Percentiles rank a stretch among this genome's conserved stretches.
phyloP scores from a whole-genome alignment of 2,888 invertebrate species.

The Megamerina dolium region DNA sequence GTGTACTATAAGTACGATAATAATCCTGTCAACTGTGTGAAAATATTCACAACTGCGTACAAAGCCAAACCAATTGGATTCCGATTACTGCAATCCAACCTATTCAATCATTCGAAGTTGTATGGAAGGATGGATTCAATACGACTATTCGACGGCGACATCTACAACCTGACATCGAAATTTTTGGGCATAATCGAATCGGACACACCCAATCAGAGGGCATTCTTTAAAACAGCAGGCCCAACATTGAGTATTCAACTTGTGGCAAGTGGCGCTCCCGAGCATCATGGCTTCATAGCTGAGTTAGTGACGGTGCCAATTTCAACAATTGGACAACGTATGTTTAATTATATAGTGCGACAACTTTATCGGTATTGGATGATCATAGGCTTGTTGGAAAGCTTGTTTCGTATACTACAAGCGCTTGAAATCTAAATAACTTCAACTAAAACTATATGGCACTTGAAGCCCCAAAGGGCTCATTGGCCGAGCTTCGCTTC shows the following conservation, averaged over 20 bases:
- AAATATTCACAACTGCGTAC: constrained; percentile 85
- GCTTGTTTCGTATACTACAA: too few relatives aligned
- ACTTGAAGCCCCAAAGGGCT: too few relatives aligned
- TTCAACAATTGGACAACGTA: constrained; percentile 82
- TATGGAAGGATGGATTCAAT: constrained; percentile 80
- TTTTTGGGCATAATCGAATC: constrained; percentile 68
- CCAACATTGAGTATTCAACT: constrained; percentile 83
- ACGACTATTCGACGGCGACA: constrained; percentile 85
- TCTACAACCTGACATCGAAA: constrained; percentile 75
- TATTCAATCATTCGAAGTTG: constrained; percentile 80
- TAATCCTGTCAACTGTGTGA: constrained; percentile 93
- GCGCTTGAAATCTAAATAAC: background rate
- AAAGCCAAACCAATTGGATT: constrained; percentile 85
- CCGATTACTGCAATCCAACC: constrained; percentile 80
- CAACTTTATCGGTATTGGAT: too few relatives aligned
- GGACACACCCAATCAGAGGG: constrained; percentile 65
- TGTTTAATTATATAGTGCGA: constrained; percentile 47
- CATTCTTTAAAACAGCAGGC: constrained; percentile 67
- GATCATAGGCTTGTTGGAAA: too few relatives aligned
- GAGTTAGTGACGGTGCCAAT: constrained; percentile 93
- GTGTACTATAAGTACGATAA: constrained; percentile 97
- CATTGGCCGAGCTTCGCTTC: too few relatives aligned
- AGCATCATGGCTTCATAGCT: constrained; percentile 93
- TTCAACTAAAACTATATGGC: too few relatives aligned
- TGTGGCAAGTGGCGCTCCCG: constrained; percentile 91